Conservation (phyloP, 1,140 invertebrate genomes). For the Plodia interpunctella region DNA sequence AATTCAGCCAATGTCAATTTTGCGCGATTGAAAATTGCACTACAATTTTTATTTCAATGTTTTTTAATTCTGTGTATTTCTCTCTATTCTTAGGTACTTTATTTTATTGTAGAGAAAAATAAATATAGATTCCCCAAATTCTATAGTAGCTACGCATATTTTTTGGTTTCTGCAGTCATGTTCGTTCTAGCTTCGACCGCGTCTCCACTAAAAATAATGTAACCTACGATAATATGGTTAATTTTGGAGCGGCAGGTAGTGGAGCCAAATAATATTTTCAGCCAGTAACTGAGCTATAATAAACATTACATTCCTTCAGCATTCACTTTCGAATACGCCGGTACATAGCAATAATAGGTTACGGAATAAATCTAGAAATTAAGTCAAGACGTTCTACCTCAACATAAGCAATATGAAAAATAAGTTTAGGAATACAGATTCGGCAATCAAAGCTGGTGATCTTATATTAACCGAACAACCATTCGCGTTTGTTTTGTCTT, state of each 20-base stretch:
- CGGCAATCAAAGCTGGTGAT: slow-evolving; percentile 57
- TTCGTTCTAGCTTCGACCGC: slow-evolving; percentile 40
- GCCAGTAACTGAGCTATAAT: slow-evolving; percentile 30
- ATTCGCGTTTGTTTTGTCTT: slow-evolving; percentile 63
- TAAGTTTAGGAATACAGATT: slow-evolving; percentile 48
- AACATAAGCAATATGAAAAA: slow-evolving; percentile 46
- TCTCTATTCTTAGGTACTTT: no score
- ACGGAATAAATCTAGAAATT: slow-evolving; percentile 6
- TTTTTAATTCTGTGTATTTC: no score
- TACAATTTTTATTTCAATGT: no score
- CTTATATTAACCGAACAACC: slow-evolving; percentile 60
- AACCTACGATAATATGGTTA: slow-evolving; percentile 51
- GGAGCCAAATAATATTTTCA: slow-evolving; percentile 54
- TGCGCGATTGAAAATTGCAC: no score
- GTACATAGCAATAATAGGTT: not conserved
- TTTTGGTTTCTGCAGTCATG: slow-evolving; percentile 52
- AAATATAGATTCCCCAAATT: not conserved
- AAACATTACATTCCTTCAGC: slow-evolving; percentile 45
- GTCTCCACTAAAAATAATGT: slow-evolving; percentile 68
- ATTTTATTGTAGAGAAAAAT: not conserved
- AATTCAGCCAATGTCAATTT: no score
- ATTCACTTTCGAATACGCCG: slow-evolving; percentile 29
- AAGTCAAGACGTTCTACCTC: slow-evolving; percentile 17
- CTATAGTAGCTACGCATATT: slow-evolving; percentile 14
- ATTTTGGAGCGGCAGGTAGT: slow-evolving; percentile 57